These are phyloP conservation scores for Montipora efflorescens DNA, from an alignment of 64 coral and sea anemone species.

Conservation along the genomic window DNA sequence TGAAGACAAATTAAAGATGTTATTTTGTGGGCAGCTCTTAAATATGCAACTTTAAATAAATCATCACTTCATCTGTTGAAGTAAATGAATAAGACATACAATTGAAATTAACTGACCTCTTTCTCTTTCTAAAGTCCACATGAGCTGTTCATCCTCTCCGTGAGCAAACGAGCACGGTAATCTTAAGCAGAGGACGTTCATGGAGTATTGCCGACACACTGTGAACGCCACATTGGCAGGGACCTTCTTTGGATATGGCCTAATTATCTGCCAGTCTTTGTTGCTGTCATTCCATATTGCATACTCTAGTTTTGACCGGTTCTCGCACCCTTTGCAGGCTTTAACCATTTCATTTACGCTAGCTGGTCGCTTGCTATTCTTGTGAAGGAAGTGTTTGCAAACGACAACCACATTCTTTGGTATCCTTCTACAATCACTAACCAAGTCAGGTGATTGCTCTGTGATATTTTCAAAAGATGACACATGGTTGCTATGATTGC, in stretches of 20 bases:
- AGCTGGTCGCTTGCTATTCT: not conserved
- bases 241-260: conserved; percentile 2
- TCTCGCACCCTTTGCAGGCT: conserved; percentile 36
- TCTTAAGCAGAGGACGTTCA: conserved; percentile 3
- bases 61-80: no score
- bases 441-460: not conserved
- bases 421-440: not conserved
- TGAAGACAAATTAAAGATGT: no score
- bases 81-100: not conserved
- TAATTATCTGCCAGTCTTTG: conserved; percentile 19
- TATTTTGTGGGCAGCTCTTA: no score
- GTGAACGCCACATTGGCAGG: not conserved
- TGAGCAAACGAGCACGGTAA: conserved; percentile 75
- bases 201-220: conserved; percentile 42
- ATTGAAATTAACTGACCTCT: conserved; percentile 8
- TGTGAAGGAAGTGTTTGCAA: conserved; percentile 4
- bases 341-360: not conserved
- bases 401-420: not conserved
- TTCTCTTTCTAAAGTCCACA: conserved; percentile 66
- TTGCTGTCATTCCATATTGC: conserved; percentile 21
- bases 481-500: not conserved
- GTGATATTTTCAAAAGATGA: not conserved
- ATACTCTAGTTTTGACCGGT: conserved; percentile 7
- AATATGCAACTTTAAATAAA: no score
- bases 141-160: conserved; percentile 36